Evolutionary conservation across 2,888 invertebrate genomes (phyloP), one percentile per base, ranked within the genome.

Genomic region (Blastobasis adustella): DNA sequence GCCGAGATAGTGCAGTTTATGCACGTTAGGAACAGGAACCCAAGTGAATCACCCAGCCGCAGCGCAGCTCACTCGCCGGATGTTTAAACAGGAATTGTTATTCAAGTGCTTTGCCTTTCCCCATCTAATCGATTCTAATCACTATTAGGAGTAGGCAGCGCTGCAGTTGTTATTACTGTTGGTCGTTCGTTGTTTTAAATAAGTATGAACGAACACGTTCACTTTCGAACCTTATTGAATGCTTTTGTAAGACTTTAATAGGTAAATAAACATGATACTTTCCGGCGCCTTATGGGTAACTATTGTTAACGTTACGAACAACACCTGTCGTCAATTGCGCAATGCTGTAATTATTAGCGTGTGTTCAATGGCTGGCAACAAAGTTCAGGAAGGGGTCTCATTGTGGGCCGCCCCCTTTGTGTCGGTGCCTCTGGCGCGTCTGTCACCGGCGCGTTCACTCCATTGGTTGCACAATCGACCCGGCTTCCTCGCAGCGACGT

Each of bases 301-400:
- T 10, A 9, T 37, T 46, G 37, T 46, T 2, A 5, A 37, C 9
- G 23, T 23, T 2, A 46, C 10, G 5, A 38, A 39, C 8, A 37
- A 3, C 23, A 8, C 9, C 36, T 45, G 52, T 49, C 49, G 49
- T 56, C 66, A 63, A 60, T 67, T 67, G 69, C 59, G 58, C 54
- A 59, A 54, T 56, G 54, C 57, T 57, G 62, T 58, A 60, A 58
- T 71, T 76, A 79, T 80, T 77, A 78, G 69, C 62, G 53, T 56
- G 63, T 61, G 61, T 71, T 74, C 67, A 74, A 58, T 71, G 65
- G 60, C 62, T 61, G 65, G 61, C 58, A 60, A 74, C 66, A 72
- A 67, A 67, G 65, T 72, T 66, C 71, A 66, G 70, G 70, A 77
- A 79, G 73, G 79, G 23, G 81, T 76, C 80, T 76, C 71, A 71